Conservation (phyloP, 2,888 invertebrate genomes). For the Philhelius pedissequus region DNA sequence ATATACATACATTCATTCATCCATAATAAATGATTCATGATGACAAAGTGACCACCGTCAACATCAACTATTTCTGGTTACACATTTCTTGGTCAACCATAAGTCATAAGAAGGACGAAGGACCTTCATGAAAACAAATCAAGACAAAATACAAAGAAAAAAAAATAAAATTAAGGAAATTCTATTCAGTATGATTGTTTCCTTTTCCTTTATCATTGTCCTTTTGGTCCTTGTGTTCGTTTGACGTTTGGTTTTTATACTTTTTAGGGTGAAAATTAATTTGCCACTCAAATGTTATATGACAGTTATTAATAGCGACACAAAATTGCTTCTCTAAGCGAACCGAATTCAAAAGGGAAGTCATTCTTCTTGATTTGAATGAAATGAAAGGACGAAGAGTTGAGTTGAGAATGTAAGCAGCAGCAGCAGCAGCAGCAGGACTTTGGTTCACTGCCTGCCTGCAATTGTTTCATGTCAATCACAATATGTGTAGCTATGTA, state of each 20-base stretch:
- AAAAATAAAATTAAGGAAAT: conserved; percentile 33
- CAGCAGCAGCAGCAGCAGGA: not conserved
- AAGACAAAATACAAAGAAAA: not conserved
- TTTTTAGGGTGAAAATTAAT: conserved; percentile 38
- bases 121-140: not conserved
- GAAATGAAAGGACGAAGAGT: not conserved
- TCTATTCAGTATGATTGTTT: conserved; percentile 54
- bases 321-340: conserved; percentile 42
- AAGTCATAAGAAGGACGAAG: conserved; percentile 23
- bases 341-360: conserved; percentile 33
- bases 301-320: conserved; percentile 63
- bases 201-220: conserved; percentile 19
- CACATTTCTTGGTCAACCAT: conserved; percentile 12
- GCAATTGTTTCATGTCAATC: conserved; percentile 59
- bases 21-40: conserved; percentile 10
- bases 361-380: conserved; percentile 10
- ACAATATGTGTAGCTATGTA: conserved; percentile 6
- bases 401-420: not conserved
- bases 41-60: conserved; percentile 26
- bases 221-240: conserved; percentile 13
- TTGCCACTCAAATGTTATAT: conserved; percentile 59
- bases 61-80: not conserved
- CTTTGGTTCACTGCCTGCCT: conserved; percentile 28
- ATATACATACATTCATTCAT: not conserved
- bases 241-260: not conserved